A percentile compares a stretch with the other conserved stretches of the same genome.
These are phyloP conservation scores for Psococerastis gibbosa DNA, from an alignment of 2,888 invertebrate genomes.

Conservation along the genomic window DNA sequence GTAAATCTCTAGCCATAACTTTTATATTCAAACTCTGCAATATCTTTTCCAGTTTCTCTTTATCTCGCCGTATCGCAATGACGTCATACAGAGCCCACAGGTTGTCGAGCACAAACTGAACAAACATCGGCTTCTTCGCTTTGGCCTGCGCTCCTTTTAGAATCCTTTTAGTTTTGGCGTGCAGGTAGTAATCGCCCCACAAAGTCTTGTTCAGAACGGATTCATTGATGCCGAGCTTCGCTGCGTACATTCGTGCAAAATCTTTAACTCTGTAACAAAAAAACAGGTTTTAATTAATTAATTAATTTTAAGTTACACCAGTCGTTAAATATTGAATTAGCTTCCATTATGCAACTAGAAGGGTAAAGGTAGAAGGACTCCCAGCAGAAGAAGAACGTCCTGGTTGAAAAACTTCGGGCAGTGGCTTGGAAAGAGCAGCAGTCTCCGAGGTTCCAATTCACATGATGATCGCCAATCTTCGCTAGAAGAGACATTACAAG, in stretches of 20 bases:
- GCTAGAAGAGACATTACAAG: too few species aligned
- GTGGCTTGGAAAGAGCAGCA: too few species aligned
- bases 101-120: conserved; percentile 78
- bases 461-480: too few species aligned
- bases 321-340: too few species aligned
- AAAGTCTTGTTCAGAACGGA: conserved; percentile 56
- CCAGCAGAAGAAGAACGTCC: too few species aligned
- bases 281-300: too few species aligned
- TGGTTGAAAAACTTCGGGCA: too few species aligned
- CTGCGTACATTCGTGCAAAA: conserved; percentile 60
- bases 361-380: too few species aligned
- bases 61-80: conserved; percentile 50
- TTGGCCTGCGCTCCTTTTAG: conserved; percentile 78
- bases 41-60: conserved; percentile 47
- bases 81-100: conserved; percentile 80
- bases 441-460: too few species aligned
- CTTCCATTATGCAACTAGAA: too few species aligned
- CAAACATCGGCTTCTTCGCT: conserved; percentile 83
- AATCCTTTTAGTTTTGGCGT: conserved; percentile 64
- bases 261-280: conserved; percentile 42
- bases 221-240: conserved; percentile 53
- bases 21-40: conserved; percentile 60
- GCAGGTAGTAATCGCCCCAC: conserved; percentile 90
- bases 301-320: too few species aligned
- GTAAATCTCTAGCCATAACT: conserved; percentile 53